Evolutionary conservation across 1,140 invertebrate species (phyloP).

Genomic region (Sitobion miscanthi): DNA sequence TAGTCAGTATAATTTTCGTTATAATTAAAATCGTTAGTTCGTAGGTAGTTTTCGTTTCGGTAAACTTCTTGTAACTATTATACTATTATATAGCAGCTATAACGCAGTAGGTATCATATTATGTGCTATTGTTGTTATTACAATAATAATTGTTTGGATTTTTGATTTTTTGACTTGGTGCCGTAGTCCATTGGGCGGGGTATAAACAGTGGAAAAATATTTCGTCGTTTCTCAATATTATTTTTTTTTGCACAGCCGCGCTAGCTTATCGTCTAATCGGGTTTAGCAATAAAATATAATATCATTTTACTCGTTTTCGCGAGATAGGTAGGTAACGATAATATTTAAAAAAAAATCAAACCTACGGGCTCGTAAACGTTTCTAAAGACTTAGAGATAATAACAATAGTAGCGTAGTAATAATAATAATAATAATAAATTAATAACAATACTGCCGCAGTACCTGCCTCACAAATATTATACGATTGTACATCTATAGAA

Average conservation of each 20-base stretch:
- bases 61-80: not conserved
- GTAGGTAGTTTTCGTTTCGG: not conserved
- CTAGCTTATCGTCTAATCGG: not conserved
- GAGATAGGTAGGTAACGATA: not conserved
- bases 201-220: too few relatives aligned
- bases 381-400: not conserved
- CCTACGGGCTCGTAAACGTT: not conserved
- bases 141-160: too few relatives aligned
- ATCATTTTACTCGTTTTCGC: not conserved
- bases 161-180: not conserved
- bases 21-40: not conserved
- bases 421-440: not conserved
- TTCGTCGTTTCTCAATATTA: too few relatives aligned
- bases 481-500: not conserved
- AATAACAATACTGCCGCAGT: not conserved
- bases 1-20: not conserved
- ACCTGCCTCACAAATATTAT: not conserved
- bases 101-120: not conserved
- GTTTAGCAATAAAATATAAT: not conserved
- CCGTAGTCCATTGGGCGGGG: too few relatives aligned
- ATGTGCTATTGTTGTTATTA: too few relatives aligned
- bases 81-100: not conserved
- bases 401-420: too few relatives aligned
- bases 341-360: not conserved
- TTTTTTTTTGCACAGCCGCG: too few relatives aligned